Conservation (phyloP, 2,888 invertebrate genomes). For the Cacoxenus indagator region DNA sequence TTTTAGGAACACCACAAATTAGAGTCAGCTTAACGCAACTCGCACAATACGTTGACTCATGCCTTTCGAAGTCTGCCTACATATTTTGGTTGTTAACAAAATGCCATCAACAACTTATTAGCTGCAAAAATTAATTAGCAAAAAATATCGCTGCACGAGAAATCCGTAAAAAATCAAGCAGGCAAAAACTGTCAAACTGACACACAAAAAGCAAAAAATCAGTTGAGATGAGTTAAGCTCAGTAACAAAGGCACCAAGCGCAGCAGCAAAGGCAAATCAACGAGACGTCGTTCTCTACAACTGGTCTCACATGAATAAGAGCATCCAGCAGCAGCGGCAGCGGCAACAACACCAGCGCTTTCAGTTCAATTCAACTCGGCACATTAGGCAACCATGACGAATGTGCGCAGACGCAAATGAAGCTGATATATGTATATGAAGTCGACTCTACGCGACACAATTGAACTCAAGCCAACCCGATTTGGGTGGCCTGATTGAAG, state of each 20-base stretch:
- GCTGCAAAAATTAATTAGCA: conserved; percentile 21
- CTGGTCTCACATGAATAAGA: conserved; percentile 32
- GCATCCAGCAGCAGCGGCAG: conserved; percentile 2
- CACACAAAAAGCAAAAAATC: conserved; percentile 42
- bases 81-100: conserved; percentile 3
- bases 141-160: conserved; percentile 1
- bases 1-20: no score
- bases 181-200: conserved; percentile 13
- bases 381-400: conserved; percentile 69
- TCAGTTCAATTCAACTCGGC: conserved; percentile 48
- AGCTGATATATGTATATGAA: conserved; percentile 59
- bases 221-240: conserved; percentile 40
- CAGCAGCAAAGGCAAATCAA: conserved; percentile 8
- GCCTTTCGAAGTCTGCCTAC: background rate
- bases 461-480: conserved; percentile 36
- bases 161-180: conserved; percentile 21
- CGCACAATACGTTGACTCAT: background rate
- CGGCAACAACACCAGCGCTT: conserved; percentile 35
- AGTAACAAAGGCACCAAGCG: conserved; percentile 25
- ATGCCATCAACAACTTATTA: conserved; percentile 34
- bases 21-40: no score
- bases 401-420: conserved; percentile 49
- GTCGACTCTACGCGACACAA: conserved; percentile 10
- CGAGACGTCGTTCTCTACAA: background rate
- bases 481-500: conserved; percentile 65